Evolutionary conservation across 1,140 invertebrate species (phyloP), one percentile per base, ranked within the genome.

Genomic region (Drosophila kikkawai): DNA sequence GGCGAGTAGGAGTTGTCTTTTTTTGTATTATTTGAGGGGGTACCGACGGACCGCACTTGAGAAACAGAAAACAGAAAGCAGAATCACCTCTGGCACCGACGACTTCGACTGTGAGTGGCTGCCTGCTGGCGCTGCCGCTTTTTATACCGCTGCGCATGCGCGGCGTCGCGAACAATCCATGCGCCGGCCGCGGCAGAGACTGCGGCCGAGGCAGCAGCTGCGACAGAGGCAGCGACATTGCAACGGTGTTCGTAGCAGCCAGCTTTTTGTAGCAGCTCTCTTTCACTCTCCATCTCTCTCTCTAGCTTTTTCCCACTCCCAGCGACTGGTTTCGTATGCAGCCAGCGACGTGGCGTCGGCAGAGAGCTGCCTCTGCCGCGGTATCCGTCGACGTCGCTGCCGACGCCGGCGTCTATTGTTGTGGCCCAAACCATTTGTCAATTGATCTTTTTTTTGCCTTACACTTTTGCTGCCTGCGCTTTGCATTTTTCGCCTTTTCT

Each of bases 101-200:
- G 84, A 88, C 83, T 86, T 77, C 68, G 70, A 87, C 86, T 93
- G 83, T 93, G 88, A 92, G 88, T 92, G 92, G 86, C 88, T 91
- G 74, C 34, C 65, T 86, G 81, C 79, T 82, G 79, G 69, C 82
- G 91, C 91, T 88, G 86, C 79, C 86, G 88, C 92, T 93, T 93
- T 93, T 93, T 93, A 93, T 93, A 93, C 92, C 92, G 88, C 91
- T 84, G 91, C 90, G 91, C 91, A 92, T 78, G 91, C 91, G 91
- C 91, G 77, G 68, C 65, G 71, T 59, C 66, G 86, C 85, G 85
- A 88, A 88, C 86, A 84, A 88, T 90, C 84, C 85, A 76, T 44
- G 67, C 66, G 82, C 56, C 53, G 53, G 50, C 74, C 4, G 34
- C 9, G 57, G 50, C 53, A 51, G 32, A 48, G n/a, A 9, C 13